Conservation (phyloP, 1,140 invertebrate genomes). For the Paraescarpia echinospica region DNA sequence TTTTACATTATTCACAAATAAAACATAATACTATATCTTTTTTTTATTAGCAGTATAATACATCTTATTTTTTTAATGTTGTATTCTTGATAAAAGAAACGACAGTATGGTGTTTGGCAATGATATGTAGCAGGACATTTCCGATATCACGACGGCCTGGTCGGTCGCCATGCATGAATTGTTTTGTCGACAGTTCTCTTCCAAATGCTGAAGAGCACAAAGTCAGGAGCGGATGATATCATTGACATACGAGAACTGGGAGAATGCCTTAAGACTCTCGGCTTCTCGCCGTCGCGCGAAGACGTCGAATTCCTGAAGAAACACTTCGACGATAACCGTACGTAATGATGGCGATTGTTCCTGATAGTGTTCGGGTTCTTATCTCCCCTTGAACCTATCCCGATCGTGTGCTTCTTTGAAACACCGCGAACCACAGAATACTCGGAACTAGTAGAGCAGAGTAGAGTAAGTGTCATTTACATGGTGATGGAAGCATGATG, state of each 20-base stretch:
- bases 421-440: too few relatives aligned
- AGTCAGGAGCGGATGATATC: not conserved
- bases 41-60: too few relatives aligned
- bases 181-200: not conserved
- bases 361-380: too few relatives aligned
- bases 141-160: not conserved
- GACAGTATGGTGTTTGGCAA: not conserved
- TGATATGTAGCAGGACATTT: not conserved
- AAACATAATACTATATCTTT: too few relatives aligned
- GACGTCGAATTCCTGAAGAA: not conserved
- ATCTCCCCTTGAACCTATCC: too few relatives aligned
- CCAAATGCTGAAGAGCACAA: conserved; percentile 9
- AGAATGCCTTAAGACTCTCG: conserved; percentile 1
- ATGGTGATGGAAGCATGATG: too few relatives aligned
- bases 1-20: too few relatives aligned
- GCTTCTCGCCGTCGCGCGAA: not conserved
- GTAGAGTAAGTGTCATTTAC: too few relatives aligned
- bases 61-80: too few relatives aligned
- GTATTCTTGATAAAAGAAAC: not conserved
- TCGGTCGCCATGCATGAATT: not conserved
- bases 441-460: too few relatives aligned
- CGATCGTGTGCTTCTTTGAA: too few relatives aligned
- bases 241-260: conserved; percentile 1
- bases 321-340: conserved; percentile 17
- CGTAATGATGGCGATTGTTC: not conserved